Evolutionary conservation across 2,797 vertebrate genomes (phyloP).

Genomic region (Choloepus didactylus): DNA sequence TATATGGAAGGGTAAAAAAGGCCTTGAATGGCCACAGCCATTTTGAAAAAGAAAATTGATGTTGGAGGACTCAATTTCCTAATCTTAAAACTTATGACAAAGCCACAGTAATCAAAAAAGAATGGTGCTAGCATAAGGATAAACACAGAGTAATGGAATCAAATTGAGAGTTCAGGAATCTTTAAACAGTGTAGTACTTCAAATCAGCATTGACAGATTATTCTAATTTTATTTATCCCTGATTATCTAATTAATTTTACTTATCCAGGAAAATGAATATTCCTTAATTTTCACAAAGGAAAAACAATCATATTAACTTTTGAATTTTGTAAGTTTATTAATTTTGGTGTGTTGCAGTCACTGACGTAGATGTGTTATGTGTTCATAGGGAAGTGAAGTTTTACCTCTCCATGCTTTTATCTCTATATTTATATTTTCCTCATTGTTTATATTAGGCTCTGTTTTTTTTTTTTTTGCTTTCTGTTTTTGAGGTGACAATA

Average conservation of each 20-base stretch:
- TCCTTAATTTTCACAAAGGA: background rate
- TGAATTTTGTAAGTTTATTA: constrained; percentile 73
- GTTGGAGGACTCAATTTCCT: too few species aligned
- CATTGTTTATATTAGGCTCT: constrained; percentile 64
- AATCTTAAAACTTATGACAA: too few species aligned
- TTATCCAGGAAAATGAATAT: background rate
- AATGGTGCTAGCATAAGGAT: too few species aligned
- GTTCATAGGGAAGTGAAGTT: constrained; percentile 2
- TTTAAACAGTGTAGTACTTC: background rate
- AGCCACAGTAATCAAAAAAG: too few species aligned
- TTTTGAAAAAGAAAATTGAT: too few species aligned
- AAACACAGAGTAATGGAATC: too few species aligned
- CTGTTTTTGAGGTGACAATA: background rate
- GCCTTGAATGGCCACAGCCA: too few species aligned
- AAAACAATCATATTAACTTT: background rate
- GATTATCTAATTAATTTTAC: background rate
- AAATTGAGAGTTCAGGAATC: too few species aligned
- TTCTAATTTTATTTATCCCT: too few species aligned
- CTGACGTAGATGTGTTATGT: background rate
- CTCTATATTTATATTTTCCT: background rate
- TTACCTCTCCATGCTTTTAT: background rate
- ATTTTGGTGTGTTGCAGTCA: constrained; percentile 53
- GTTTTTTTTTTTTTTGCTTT: constrained; percentile 58
- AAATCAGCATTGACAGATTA: constrained; percentile 48
- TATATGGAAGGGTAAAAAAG: too few species aligned